These are phyloP conservation scores for Euzophera pinguis DNA, from an alignment of 2,888 invertebrate genomes.

Conservation along the genomic window DNA sequence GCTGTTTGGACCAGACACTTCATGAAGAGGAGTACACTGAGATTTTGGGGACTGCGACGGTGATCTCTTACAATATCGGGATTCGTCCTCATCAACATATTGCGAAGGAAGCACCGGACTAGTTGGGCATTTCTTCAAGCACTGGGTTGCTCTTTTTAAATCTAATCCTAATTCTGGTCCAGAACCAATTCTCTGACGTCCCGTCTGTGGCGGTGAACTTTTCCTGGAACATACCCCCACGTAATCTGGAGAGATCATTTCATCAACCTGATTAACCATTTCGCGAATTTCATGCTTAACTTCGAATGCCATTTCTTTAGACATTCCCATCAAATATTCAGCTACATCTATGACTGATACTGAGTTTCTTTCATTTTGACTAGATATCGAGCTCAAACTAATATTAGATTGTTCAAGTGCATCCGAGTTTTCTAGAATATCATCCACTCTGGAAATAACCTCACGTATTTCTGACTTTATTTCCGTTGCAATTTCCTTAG, in stretches of 20 bases:
- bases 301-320: slow-evolving; percentile 88
- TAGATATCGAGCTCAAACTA: slow-evolving; percentile 76
- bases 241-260: slow-evolving; percentile 79
- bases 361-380: slow-evolving; percentile 83
- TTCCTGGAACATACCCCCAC: slow-evolving; percentile 53
- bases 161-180: slow-evolving; percentile 69
- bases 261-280: slow-evolving; percentile 86
- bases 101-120: slow-evolving; percentile 63
- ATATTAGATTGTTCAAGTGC: slow-evolving; percentile 75
- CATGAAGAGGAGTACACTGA: slow-evolving; percentile 66
- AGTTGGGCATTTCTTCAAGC: slow-evolving; percentile 67
- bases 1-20: slow-evolving; percentile 66
- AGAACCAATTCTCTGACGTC: slow-evolving; percentile 61
- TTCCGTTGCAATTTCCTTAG: slow-evolving; percentile 88
- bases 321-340: slow-evolving; percentile 88
- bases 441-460: slow-evolving; percentile 89
- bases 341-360: slow-evolving; percentile 88
- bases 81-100: slow-evolving; percentile 55
- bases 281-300: slow-evolving; percentile 88
- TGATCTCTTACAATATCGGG: slow-evolving; percentile 46
- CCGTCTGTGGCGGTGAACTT: slow-evolving; percentile 69
- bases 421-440: slow-evolving; percentile 86
- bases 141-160: slow-evolving; percentile 45
- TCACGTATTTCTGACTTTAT: slow-evolving; percentile 90
- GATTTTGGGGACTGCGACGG: slow-evolving; percentile 62